phyloP scores from a whole-genome alignment of 2,797 vertebrate genomes.

The Pempheris klunzingeri region DNA sequence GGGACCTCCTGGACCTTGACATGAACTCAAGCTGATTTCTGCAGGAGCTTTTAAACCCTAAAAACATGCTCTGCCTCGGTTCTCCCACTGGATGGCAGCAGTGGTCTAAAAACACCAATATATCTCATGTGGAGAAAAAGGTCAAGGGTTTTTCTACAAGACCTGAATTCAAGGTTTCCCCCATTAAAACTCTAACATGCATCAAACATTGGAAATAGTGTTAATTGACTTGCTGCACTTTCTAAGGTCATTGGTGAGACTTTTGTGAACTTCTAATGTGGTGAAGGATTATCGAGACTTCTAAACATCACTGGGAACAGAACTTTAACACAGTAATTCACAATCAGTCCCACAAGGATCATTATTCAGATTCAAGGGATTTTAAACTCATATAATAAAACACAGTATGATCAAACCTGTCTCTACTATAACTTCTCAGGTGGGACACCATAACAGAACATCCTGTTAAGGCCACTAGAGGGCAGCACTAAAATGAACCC shows the following conservation, averaged over 20 bases:
- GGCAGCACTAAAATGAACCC: slow-evolving; percentile 21
- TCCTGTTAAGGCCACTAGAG: slow-evolving; percentile 39
- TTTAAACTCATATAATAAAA: background rate
- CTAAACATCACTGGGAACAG: background rate
- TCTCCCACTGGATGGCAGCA: slow-evolving; percentile 65
- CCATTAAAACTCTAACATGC: too few species aligned
- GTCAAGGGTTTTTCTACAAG: background rate
- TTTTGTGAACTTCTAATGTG: background rate
- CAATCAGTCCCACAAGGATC: background rate
- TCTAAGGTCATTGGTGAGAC: background rate
- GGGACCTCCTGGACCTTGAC: background rate
- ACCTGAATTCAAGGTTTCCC: background rate
- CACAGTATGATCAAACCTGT: background rate
- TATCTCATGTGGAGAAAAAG: background rate
- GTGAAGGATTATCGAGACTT: background rate
- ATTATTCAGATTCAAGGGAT: background rate
- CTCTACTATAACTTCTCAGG: background rate
- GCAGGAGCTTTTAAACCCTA: background rate
- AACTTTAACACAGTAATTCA: background rate
- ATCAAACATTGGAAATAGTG: background rate
- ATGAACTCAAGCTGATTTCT: background rate
- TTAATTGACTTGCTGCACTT: too few species aligned
- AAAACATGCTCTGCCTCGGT: rapidly evolving
- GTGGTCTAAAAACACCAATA: background rate
- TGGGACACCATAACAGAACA: rapidly evolving